A percentile compares a stretch with the other conserved stretches of the same genome.
These are phyloP conservation scores for Pristionchus japonicus DNA, from an alignment of 2,888 invertebrate species.

Conservation along the genomic window DNA sequence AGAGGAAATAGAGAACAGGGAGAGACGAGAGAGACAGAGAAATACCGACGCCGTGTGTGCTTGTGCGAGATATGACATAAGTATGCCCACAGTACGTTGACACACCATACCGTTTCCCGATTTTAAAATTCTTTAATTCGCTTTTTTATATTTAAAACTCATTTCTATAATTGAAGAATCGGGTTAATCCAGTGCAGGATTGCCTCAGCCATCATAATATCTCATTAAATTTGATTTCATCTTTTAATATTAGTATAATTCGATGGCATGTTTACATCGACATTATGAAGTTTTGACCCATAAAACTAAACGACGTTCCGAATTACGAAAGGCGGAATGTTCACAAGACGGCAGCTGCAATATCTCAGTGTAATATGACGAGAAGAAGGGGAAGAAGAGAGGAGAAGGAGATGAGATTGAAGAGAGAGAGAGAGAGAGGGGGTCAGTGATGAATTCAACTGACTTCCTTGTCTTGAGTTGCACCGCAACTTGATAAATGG, in stretches of 20 bases:
- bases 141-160: too few species aligned
- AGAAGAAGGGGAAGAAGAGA: neutral
- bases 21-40: neutral
- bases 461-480: neutral
- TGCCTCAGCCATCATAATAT: too few species aligned
- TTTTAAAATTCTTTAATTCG: too few species aligned
- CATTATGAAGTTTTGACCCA: neutral
- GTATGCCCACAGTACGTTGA: neutral
- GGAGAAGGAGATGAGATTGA: conserved; percentile 25
- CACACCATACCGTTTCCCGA: too few species aligned
- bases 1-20: too few species aligned
- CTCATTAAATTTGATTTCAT: neutral
- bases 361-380: neutral
- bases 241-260: neutral
- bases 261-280: neutral
- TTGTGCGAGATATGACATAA: neutral
- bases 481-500: neutral
- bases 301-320: neutral
- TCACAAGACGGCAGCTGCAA: conserved; percentile 1
- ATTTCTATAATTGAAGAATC: too few species aligned
- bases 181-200: too few species aligned
- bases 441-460: neutral
- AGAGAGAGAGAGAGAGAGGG: neutral
- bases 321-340: neutral
- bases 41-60: neutral